Conservation (phyloP, 2,797 vertebrate species). For the Botia almorhae region DNA sequence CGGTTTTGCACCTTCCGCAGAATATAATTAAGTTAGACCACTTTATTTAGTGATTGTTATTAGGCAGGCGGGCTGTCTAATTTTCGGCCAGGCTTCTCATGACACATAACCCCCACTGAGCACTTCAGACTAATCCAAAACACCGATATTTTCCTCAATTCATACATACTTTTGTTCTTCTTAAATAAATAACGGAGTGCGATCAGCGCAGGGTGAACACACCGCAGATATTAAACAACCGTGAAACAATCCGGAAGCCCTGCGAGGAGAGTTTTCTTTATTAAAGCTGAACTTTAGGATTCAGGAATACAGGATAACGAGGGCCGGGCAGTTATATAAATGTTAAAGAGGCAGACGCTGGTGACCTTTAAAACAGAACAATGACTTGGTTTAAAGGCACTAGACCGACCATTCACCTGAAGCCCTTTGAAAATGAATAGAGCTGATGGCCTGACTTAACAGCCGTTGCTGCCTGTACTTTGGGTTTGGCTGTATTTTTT, state of each 20-base stretch:
- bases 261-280: slow-evolving; percentile 20
- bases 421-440: slow-evolving; percentile 19
- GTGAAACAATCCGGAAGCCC: slow-evolving; percentile 8
- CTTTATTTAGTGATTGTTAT: no score
- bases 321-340: slow-evolving; percentile 4
- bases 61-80: no score
- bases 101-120: no score
- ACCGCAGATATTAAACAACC: neutral
- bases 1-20: no score
- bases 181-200: neutral
- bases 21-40: no score
- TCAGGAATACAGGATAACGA: slow-evolving; percentile 32
- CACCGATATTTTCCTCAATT: neutral
- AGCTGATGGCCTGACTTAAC: slow-evolving; percentile 5
- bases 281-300: slow-evolving; percentile 33
- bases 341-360: slow-evolving; percentile 21
- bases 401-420: slow-evolving; percentile 23
- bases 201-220: neutral
- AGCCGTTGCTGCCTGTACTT: slow-evolving; percentile 5
- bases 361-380: slow-evolving; percentile 48
- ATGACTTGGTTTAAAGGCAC: slow-evolving; percentile 39
- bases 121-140: neutral
- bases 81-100: no score
- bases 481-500: slow-evolving; percentile 2
- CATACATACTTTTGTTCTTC: neutral